Percentiles rank a stretch among this genome's conserved stretches.
Evolutionary conservation across 2,797 vertebrate genomes (phyloP).

Genomic region (Myotis planiceps): DNA sequence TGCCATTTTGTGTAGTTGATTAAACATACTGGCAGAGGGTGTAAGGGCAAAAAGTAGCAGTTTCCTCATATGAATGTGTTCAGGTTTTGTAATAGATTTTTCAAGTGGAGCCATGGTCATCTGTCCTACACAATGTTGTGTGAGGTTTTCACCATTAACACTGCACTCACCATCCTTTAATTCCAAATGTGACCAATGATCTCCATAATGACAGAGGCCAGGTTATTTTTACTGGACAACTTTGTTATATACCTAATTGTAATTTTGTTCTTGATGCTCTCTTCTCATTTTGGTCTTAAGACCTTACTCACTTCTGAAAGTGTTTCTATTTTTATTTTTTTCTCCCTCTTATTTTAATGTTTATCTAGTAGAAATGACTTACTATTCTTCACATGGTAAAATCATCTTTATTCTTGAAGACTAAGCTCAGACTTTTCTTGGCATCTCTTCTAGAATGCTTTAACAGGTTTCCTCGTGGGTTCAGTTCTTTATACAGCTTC

Average conservation of each 20-base stretch:
- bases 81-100: neutral
- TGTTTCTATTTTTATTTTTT: neutral
- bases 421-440: neutral
- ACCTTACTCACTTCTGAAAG: neutral
- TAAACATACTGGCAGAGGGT: neutral
- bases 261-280: neutral
- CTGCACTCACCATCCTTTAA: neutral
- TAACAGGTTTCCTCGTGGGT: neutral
- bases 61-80: neutral
- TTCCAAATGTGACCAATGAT: neutral
- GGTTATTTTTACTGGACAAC: neutral
- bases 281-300: too few species aligned
- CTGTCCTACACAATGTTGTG: neutral
- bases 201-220: neutral
- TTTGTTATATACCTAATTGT: neutral
- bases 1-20: neutral
- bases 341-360: neutral
- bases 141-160: neutral
- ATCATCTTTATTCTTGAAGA: neutral
- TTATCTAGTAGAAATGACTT: neutral
- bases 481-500: neutral
- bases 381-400: neutral
- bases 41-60: neutral
- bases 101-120: neutral
- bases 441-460: neutral